Conservation (phyloP, 2,888 invertebrate genomes). For the Tridacna crocea region DNA sequence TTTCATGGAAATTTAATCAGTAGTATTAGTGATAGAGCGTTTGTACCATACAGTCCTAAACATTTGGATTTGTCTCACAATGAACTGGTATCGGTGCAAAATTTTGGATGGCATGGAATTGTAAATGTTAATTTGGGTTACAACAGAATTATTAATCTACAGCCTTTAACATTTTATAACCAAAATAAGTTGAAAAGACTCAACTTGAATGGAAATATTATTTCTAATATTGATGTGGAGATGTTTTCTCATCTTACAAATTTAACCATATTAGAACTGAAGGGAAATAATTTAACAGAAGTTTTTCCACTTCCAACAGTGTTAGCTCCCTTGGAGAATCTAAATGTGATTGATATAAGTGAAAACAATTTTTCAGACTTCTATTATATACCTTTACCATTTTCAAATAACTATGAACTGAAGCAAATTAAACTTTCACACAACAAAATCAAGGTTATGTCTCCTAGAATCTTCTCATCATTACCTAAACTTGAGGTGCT, state of each 20-base stretch:
- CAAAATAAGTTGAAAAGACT: slow-evolving; percentile 69
- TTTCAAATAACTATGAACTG: slow-evolving; percentile 66
- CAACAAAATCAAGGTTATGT: slow-evolving; percentile 68
- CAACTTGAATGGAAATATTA: slow-evolving; percentile 70
- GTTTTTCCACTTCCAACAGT: slow-evolving; percentile 42
- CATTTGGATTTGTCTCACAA: slow-evolving; percentile 78
- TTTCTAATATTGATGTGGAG: slow-evolving; percentile 65
- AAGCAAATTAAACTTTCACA: slow-evolving; percentile 61
- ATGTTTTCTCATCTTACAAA: slow-evolving; percentile 69
- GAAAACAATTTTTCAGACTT: slow-evolving; percentile 70
- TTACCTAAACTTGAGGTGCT: slow-evolving; percentile 67
- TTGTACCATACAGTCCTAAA: slow-evolving; percentile 72
- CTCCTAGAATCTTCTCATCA: slow-evolving; percentile 64
- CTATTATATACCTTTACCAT: slow-evolving; percentile 53
- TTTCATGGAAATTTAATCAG: slow-evolving; percentile 77
- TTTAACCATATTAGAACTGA: slow-evolving; percentile 64
- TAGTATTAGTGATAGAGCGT: slow-evolving; percentile 70
- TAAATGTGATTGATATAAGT: slow-evolving; percentile 71
- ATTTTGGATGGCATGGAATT: slow-evolving; percentile 75
- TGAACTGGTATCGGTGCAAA: slow-evolving; percentile 64
- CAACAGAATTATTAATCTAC: slow-evolving; percentile 70
- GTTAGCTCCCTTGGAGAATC: slow-evolving; percentile 61
- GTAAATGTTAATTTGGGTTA: slow-evolving; percentile 66
- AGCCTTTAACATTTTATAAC: slow-evolving; percentile 71
- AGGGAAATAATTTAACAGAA: slow-evolving; percentile 64